phyloP scores from a whole-genome alignment of 2,888 invertebrate species.

The Ophioninae sp. region DNA sequence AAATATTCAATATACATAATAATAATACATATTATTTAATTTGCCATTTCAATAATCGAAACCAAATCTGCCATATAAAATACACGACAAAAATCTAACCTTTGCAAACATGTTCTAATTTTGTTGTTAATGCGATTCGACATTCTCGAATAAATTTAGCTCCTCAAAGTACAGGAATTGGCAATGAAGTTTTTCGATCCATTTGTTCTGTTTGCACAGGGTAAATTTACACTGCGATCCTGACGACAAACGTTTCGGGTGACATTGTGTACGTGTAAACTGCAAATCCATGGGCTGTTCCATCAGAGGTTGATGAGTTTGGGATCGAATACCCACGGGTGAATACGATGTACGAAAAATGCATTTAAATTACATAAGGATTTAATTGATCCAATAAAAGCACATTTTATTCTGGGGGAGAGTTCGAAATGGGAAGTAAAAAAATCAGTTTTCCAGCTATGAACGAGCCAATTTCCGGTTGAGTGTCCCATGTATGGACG shows the following conservation, averaged over 20 bases:
- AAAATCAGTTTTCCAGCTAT: not conserved
- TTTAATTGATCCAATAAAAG: too few relatives aligned
- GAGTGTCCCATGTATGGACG: conserved; percentile 6
- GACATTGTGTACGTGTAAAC: conserved; percentile 14
- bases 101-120: not conserved
- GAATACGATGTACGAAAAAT: not conserved
- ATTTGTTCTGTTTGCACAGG: conserved; percentile 74
- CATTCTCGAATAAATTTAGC: conserved; percentile 8
- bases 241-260: conserved; percentile 15
- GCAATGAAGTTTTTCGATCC: conserved; percentile 77
- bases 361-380: not conserved
- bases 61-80: not conserved
- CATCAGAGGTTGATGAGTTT: not conserved
- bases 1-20: not conserved
- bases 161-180: not conserved
- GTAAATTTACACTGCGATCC: conserved; percentile 40
- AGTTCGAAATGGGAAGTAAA: not conserved
- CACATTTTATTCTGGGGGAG: not conserved
- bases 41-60: too few relatives aligned
- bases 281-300: conserved; percentile 6
- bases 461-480: not conserved
- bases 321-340: not conserved
- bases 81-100: not conserved
- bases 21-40: too few relatives aligned
- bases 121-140: not conserved